Percentiles rank a stretch among this genome's conserved stretches.
phyloP scores from a whole-genome alignment of 2,113 vertebrate genomes.

The Ploceus nigricollis region DNA sequence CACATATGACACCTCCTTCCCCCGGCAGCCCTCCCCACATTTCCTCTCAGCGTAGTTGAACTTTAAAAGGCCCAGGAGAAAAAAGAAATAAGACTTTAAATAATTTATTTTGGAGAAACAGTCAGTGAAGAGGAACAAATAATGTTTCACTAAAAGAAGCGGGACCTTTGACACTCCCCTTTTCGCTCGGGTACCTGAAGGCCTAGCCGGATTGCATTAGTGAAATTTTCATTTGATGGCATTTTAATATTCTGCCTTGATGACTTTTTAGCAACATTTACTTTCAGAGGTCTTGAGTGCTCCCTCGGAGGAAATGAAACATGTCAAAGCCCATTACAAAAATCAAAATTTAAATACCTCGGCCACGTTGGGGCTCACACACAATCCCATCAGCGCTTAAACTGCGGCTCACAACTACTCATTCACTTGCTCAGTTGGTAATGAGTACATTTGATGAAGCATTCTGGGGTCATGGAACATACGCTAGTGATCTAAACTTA shows the following conservation, averaged over 20 bases:
- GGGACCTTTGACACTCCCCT: slow-evolving; percentile 84
- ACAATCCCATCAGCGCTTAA: slow-evolving; percentile 92
- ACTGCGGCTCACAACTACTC: slow-evolving; percentile 91
- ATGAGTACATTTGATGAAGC: slow-evolving; percentile 99
- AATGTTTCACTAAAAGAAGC: slow-evolving; percentile 96
- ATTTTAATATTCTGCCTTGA: slow-evolving; percentile 99
- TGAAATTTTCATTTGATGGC: slow-evolving; percentile 99
- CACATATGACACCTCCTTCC: slow-evolving; percentile 15
- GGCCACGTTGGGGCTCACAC: slow-evolving; percentile 91
- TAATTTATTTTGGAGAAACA: slow-evolving; percentile 99
- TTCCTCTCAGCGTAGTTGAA: slow-evolving; percentile 75
- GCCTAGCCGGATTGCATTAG: slow-evolving; percentile 96
- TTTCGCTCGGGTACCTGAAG: slow-evolving; percentile 90
- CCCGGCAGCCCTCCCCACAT: not conserved
- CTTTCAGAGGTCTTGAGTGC: slow-evolving; percentile 97
- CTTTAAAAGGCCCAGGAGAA: slow-evolving; percentile 87
- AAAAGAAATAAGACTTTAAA: slow-evolving; percentile 94
- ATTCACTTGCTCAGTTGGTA: slow-evolving; percentile 92
- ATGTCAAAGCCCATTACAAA: slow-evolving; percentile 99
- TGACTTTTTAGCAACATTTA: slow-evolving; percentile 99
- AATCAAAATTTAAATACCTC: slow-evolving; percentile 99
- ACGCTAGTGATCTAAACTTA: slow-evolving; percentile 97
- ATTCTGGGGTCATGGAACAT: slow-evolving; percentile 96
- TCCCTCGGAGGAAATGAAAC: slow-evolving; percentile 99
- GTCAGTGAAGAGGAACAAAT: slow-evolving; percentile 99